Conservation (phyloP, 1,140 invertebrate species). For the Aphaenogaster ashmeadi region DNA sequence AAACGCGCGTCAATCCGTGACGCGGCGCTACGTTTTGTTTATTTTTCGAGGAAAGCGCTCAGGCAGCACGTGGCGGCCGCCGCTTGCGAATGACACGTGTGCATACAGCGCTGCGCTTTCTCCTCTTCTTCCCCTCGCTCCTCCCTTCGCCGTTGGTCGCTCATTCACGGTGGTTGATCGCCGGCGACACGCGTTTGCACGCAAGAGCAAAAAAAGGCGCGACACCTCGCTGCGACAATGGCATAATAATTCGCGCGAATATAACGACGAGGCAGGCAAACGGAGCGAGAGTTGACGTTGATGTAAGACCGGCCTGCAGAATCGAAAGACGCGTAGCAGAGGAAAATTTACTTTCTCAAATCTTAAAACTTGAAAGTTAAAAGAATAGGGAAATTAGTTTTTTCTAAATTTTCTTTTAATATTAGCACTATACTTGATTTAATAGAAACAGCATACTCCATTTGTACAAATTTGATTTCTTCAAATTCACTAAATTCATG, state of each 20-base stretch:
- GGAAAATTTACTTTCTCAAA: neutral
- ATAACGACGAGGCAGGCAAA: constrained; percentile 31
- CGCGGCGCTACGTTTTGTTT: constrained; percentile 70
- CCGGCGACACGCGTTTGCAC: constrained; percentile 54
- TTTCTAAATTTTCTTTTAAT: neutral
- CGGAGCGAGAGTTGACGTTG: neutral
- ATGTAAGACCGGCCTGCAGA: neutral
- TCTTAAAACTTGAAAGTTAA: neutral
- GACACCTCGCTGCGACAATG: constrained; percentile 54
- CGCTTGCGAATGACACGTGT: constrained; percentile 77
- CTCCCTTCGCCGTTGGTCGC: constrained; percentile 8
- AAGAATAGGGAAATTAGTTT: neutral
- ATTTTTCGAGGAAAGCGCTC: constrained; percentile 73
- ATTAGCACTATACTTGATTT: neutral
- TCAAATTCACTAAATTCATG: neutral
- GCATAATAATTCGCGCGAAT: constrained; percentile 39
- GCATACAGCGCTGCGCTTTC: constrained; percentile 56
- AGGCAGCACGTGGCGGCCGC: constrained; percentile 70
- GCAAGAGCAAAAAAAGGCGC: constrained; percentile 43
- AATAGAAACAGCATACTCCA: neutral
- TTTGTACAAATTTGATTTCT: neutral
- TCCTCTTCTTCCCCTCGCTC: neutral
- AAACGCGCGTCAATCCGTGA: constrained; percentile 76
- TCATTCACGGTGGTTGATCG: constrained; percentile 68
- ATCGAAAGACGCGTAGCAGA: neutral